Base-by-base conservation (phyloP, 1,140 invertebrate species). In the Microplitis demolitor region DNA sequence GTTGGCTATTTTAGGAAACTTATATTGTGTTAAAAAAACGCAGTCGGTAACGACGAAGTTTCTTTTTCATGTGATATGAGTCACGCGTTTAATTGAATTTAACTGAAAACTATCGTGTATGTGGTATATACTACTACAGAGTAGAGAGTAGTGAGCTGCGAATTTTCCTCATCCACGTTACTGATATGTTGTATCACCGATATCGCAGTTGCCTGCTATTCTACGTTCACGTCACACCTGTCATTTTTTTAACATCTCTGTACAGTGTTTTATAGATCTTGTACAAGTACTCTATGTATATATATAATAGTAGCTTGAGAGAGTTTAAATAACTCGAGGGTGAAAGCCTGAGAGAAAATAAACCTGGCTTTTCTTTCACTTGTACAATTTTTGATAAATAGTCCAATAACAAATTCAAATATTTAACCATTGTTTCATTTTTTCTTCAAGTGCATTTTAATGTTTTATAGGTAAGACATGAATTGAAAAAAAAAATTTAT, bases 151-250 rank as follows among this genome's bases (percentile, higher is more conserved):
- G 39, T 11, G 5, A 5, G 39, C 53, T 14, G 66, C 70, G 64
- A 66, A 53, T 73, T 74, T 66, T 58, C 76, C 76, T 82, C 79
- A 78, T 45, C 6, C 39, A 83, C 79, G 76, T 80, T 76, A 61
- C 78, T 82, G 9, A 16, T 11, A 45, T n/a, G 79, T 81, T 81
- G 81, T 80, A 84, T 85, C 77, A 81, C 82, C 82, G 83, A 83
- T 84, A 83, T 62, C 84, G 81, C 77, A 85, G 83, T 80, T 82
- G 79, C 80, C 80, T 82, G 83, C 81, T 79, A 83, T 83, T 80
- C 68, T 74, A 74, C 70, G 74, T 71, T 39, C 60, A 53, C 34
- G 66, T 37, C 56, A 33, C 70, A 60, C 9, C 16, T 56, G 39
- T 67, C 39, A 35, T 9, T 24, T 24, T 56, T 67, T 67, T 11